Evolutionary conservation across 2,888 invertebrate species (phyloP), one percentile per base, ranked within the genome.

Genomic region (Pseudoips prasinana): DNA sequence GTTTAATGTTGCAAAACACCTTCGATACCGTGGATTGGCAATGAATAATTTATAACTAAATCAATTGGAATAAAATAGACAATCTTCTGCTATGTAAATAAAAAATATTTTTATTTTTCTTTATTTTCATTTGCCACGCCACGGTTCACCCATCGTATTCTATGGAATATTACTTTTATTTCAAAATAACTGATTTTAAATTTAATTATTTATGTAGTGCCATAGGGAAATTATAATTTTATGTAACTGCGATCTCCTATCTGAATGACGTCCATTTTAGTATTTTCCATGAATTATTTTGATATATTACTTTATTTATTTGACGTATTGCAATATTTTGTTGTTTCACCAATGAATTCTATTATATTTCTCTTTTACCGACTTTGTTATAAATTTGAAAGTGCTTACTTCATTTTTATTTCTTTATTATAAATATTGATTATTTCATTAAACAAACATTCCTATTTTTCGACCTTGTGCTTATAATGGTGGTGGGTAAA

Each of bases 401-500:
- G 14, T 25, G 22, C 22, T 36, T 35, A 31, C 43, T 44, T 39
- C 41, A 38, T 42, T 25, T 36, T 38, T 39, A 29, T 34, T 28
- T 38, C 32, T 25, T n/a, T n/a, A n/a, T n/a, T 37, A 25, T 25
- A 46, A 46, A 48, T n/a, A 57, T 46, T 50, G 31, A 36, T 34
- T 34, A 36, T 41, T 23, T 39, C 37, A 33, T 36, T n/a, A 43
- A 34, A 43, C 60, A 43, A 34, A 43, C 60, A 66, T 65, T 65
- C 63, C 57, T 30, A 33, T 37, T 43, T 52, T 50, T 52, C n/a
- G n/a, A n/a, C n/a, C n/a, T n/a, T 46, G 34, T 50, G 51, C 46
- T 57, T 57, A 32, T 48, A 62, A 39, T 55, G 83, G 84, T 85
- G 82, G 65, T 54, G 83, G 84, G 78, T 71, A 68, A 64, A 62